phyloP scores from a whole-genome alignment of 2,888 invertebrate species.

The Polymixis flavicincta region DNA sequence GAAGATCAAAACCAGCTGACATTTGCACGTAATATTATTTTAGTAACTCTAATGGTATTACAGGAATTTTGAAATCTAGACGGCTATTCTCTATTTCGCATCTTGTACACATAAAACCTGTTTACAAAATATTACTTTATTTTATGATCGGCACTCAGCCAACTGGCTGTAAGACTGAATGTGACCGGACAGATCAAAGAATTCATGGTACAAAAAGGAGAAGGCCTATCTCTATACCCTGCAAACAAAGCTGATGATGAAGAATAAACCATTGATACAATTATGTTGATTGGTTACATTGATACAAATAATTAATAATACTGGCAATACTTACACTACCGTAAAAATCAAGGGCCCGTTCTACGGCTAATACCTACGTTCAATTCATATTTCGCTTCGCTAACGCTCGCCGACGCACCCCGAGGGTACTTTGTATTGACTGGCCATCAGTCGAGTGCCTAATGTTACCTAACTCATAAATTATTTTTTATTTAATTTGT shows the following conservation, averaged over 20 bases:
- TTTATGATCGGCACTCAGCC: background rate
- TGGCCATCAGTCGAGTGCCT: background rate
- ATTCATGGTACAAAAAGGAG: background rate
- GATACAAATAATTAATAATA: background rate
- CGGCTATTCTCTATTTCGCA: constrained; percentile 38
- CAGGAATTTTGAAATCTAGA: constrained; percentile 49
- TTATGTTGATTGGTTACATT: background rate
- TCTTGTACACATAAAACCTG: constrained; percentile 10
- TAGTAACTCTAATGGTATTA: constrained; percentile 27
- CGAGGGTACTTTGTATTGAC: background rate
- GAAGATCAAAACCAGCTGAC: constrained; percentile 52
- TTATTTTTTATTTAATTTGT: background rate
- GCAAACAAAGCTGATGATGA: background rate
- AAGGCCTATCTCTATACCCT: background rate
- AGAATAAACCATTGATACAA: background rate
- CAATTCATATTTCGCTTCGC: too few relatives aligned
- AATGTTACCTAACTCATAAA: background rate
- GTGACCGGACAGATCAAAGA: background rate
- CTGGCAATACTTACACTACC: constrained; percentile 2
- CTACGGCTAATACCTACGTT: too few relatives aligned
- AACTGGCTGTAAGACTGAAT: background rate
- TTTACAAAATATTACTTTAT: background rate
- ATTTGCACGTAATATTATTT: constrained; percentile 37
- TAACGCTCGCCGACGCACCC: too few relatives aligned
- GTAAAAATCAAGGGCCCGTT: background rate